Evolutionary conservation across 2,888 invertebrate species (phyloP), one percentile per base, ranked within the genome.

Genomic region (Ochropleura leucogaster): DNA sequence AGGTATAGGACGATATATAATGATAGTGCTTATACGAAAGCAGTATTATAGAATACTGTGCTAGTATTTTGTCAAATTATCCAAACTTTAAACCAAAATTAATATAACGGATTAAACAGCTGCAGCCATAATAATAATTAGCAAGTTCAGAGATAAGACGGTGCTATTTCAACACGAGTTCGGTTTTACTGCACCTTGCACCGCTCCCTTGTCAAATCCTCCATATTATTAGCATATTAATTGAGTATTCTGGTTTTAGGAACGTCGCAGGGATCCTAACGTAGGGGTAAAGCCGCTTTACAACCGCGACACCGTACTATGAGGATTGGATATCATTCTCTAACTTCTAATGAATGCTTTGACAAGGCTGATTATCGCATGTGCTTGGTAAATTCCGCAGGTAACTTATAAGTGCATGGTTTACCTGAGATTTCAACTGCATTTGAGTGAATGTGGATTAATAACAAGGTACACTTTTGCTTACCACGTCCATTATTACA

Each of bases 191-290:
- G 91, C 91, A 89, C 88, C 91, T 92, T 91, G 90, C 90, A 91
- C 85, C 83, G 93, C 92, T 90, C 87, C 89, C 89, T 88, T 89
- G 91, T 91, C 90, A 90, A 90, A 91, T 89, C 88, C 90, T 89
- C 92, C 90, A 90, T 91, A 92, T 93, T 88, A 96, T 96, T 96
- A 93, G 92, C 96, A 96, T 96, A 96, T 95, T 96, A 96, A 96
- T 96, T 94, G 96, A 94, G 94, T 93, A 92, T 93, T 92, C 91
- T 85, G 92, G 92, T 91, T 90, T 90, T 91, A 93, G 92, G 90
- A 89, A 88, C 89, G 88, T 75, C 66, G 77, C 76, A 74, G 87
- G 87, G 86, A 83, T 85, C 76, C 84, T 85, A 79, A 74, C 84
- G 79, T 68, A 47, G 76, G 70, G 80, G 88, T 80, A 90, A 94